Evolutionary conservation across 2,797 vertebrate species (phyloP).

Genomic region (Sebastes oblongus): DNA sequence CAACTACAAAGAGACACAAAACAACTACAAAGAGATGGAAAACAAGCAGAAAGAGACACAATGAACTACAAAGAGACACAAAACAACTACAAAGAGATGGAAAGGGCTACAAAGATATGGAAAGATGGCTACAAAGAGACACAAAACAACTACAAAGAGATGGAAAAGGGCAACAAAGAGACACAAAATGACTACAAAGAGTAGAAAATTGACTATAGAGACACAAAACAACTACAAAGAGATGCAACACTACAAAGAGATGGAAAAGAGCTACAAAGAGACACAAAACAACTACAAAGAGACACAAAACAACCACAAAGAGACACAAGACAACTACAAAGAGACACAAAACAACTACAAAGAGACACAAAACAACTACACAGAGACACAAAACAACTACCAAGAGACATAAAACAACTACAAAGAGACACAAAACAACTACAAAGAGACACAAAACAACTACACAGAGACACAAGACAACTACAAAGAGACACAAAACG

Average conservation of each 20-base stretch:
- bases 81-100: too few species aligned
- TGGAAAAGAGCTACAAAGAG: neutral
- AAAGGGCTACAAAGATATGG: too few species aligned
- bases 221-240: neutral
- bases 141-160: neutral
- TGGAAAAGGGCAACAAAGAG: accelerated
- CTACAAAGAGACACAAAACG: too few species aligned
- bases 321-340: too few species aligned
- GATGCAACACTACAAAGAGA: neutral
- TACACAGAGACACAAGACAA: too few species aligned
- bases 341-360: too few species aligned
- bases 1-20: neutral
- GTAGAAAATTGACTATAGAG: too few species aligned
- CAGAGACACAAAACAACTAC: too few species aligned
- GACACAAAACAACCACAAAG: neutral
- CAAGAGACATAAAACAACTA: neutral
- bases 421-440: neutral
- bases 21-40: too few species aligned
- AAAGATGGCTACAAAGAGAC: neutral
- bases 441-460: neutral
- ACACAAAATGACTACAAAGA: neutral
- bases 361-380: neutral
- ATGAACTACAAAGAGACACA: neutral
- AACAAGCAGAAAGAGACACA: too few species aligned
- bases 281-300: neutral